These are phyloP conservation scores for Cydia strobilella DNA, from an alignment of 1,140 invertebrate genomes.

Conservation along the genomic window DNA sequence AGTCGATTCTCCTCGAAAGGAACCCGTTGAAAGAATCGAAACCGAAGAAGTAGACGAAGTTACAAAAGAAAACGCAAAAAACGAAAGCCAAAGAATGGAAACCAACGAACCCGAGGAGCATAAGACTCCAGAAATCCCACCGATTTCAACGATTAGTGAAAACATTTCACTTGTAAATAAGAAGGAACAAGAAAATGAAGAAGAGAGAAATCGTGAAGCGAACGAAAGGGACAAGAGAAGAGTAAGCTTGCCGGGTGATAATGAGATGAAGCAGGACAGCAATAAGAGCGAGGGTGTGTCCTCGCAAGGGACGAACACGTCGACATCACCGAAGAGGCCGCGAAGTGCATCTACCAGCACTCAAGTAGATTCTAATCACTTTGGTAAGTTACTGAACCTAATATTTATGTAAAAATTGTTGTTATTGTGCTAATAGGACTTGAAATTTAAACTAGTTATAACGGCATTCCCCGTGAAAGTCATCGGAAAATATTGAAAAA, in stretches of 20 bases:
- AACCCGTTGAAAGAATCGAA: conserved; percentile 48
- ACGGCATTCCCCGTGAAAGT: too few relatives aligned
- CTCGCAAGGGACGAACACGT: conserved; percentile 68
- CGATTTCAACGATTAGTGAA: conserved; percentile 87
- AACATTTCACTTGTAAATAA: conserved; percentile 76
- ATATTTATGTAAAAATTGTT: too few relatives aligned
- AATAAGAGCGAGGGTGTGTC: conserved; percentile 60
- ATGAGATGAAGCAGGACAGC: conserved; percentile 78
- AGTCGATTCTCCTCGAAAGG: conserved; percentile 52
- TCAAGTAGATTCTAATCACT: conserved; percentile 90
- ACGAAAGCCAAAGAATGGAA: conserved; percentile 66
- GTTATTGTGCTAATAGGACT: too few relatives aligned
- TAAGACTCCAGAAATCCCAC: conserved; percentile 84
- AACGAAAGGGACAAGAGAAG: conserved; percentile 79
- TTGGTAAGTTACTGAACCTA: conserved; percentile 79
- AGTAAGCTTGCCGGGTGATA: conserved; percentile 83
- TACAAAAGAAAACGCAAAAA: conserved; percentile 68
- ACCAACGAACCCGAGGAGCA: conserved; percentile 73
- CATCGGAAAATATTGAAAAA: too few relatives aligned
- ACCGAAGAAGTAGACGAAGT: conserved; percentile 55
- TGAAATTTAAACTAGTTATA: too few relatives aligned
- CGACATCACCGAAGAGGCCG: conserved; percentile 83
- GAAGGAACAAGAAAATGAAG: conserved; percentile 63
- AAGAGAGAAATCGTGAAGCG: conserved; percentile 63
- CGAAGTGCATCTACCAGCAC: conserved; percentile 88